phyloP scores from a whole-genome alignment of 2,888 invertebrate species.

The Alitta virens region DNA sequence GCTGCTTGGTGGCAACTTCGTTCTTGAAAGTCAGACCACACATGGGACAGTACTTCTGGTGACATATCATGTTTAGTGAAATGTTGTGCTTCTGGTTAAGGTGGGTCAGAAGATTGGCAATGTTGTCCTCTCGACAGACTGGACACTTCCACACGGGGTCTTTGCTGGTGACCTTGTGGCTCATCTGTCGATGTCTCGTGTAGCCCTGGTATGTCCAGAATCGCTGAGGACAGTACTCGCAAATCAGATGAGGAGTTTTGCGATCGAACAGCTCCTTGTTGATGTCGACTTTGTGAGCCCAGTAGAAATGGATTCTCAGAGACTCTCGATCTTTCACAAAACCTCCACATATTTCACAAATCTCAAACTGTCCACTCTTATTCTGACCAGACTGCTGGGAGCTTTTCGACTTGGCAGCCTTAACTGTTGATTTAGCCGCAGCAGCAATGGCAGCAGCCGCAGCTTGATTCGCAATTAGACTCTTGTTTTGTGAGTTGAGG shows the following conservation, averaged over 20 bases:
- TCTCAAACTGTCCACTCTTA: slow-evolving; percentile 61
- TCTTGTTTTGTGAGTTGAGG: neutral
- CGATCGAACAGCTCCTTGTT: slow-evolving; percentile 43
- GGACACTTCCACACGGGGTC: slow-evolving; percentile 26
- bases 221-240: slow-evolving; percentile 91
- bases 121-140: slow-evolving; percentile 31
- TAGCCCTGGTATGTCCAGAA: slow-evolving; percentile 97
- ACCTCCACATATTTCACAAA: slow-evolving; percentile 95
- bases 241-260: slow-evolving; percentile 80
- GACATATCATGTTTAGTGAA: slow-evolving; percentile 67
- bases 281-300: slow-evolving; percentile 79
- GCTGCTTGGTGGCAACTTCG: slow-evolving; percentile 9
- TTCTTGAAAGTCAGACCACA: slow-evolving; percentile 40
- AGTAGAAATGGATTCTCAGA: slow-evolving; percentile 92
- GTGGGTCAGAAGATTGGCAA: slow-evolving; percentile 79
- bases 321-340: slow-evolving; percentile 94
- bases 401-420: neutral
- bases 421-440: neutral
- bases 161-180: slow-evolving; percentile 10
- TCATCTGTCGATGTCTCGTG: slow-evolving; percentile 83
- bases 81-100: slow-evolving; percentile 88
- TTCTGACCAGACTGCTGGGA: neutral
- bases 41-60: slow-evolving; percentile 41
- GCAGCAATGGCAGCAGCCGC: neutral
- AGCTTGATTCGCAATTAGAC: neutral